phyloP scores from a whole-genome alignment of 1,140 invertebrate species.

The Aphelenchoides avenae region DNA sequence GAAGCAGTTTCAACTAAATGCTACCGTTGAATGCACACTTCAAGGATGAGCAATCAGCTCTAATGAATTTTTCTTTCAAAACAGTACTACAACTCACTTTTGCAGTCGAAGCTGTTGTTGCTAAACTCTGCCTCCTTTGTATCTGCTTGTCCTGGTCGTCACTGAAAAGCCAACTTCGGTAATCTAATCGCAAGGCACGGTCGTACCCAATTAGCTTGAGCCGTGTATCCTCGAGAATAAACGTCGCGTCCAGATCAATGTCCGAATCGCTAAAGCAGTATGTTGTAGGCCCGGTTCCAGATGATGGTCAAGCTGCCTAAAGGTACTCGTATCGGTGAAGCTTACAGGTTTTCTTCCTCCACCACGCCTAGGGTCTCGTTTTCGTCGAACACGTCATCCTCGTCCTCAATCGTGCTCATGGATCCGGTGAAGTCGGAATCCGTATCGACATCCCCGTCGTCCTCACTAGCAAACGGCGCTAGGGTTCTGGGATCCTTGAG shows the following conservation, averaged over 20 bases:
- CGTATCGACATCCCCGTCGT: constrained; percentile 1
- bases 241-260: constrained; percentile 55
- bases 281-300: too few species aligned
- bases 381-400: constrained; percentile 32
- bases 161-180: not conserved
- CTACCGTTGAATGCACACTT: constrained; percentile 17
- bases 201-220: constrained; percentile 50
- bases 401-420: constrained; percentile 27
- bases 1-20: constrained; percentile 46
- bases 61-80: constrained; percentile 28
- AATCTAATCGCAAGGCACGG: constrained; percentile 6
- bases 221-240: constrained; percentile 55
- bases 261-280: constrained; percentile 27
- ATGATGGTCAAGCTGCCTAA: too few species aligned
- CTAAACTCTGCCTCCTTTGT: constrained; percentile 49
- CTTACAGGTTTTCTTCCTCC: constrained; percentile 4
- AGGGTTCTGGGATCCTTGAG: constrained; percentile 38
- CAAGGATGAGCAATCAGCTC: too few species aligned
- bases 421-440: constrained; percentile 18
- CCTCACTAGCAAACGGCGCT: constrained; percentile 36
- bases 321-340: not conserved
- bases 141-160: constrained; percentile 37
- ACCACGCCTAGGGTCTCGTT: not conserved
- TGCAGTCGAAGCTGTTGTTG: constrained; percentile 49
- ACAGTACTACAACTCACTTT: constrained; percentile 41